Conservation (phyloP, 1,140 invertebrate species). For the Drosophila biarmipes region DNA sequence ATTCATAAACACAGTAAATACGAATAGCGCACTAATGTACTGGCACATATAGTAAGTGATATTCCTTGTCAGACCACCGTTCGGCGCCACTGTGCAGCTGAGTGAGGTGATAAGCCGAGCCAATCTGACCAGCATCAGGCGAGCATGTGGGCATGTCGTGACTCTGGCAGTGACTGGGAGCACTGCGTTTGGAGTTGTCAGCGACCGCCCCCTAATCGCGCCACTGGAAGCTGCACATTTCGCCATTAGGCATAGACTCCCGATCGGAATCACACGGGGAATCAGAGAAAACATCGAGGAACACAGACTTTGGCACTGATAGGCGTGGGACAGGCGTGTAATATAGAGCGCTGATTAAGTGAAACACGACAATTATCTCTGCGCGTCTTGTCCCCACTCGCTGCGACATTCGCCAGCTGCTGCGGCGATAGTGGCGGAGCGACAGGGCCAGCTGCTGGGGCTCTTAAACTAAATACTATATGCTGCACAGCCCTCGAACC, state of each 20-base stretch:
- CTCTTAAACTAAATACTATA: not conserved
- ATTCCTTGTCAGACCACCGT: not conserved
- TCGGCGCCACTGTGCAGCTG: conserved; percentile 20
- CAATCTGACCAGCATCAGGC: conserved; percentile 27
- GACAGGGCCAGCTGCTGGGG: conserved; percentile 26
- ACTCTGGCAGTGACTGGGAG: conserved; percentile 36
- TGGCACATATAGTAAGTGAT: too few relatives aligned
- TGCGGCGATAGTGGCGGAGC: conserved; percentile 52
- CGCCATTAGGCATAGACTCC: conserved; percentile 29
- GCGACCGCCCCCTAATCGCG: conserved; percentile 32
- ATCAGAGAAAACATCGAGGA: conserved; percentile 44
- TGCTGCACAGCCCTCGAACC: not conserved
- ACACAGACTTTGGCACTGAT: conserved; percentile 49
- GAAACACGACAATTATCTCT: conserved; percentile 73
- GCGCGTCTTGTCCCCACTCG: conserved; percentile 66
- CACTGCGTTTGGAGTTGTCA: conserved; percentile 5
- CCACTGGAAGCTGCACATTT: conserved; percentile 23
- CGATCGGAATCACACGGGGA: conserved; percentile 14
- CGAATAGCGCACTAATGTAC: too few relatives aligned
- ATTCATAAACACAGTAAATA: too few relatives aligned
- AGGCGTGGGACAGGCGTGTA: conserved; percentile 44
- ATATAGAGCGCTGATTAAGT: conserved; percentile 66
- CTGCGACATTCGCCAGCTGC: conserved; percentile 77
- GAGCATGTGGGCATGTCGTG: conserved; percentile 64
- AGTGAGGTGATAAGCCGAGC: conserved; percentile 38